Percentiles rank a stretch among this genome's conserved stretches.
phyloP scores from a whole-genome alignment of 1,140 invertebrate genomes.

The Teleopsis dalmanni region DNA sequence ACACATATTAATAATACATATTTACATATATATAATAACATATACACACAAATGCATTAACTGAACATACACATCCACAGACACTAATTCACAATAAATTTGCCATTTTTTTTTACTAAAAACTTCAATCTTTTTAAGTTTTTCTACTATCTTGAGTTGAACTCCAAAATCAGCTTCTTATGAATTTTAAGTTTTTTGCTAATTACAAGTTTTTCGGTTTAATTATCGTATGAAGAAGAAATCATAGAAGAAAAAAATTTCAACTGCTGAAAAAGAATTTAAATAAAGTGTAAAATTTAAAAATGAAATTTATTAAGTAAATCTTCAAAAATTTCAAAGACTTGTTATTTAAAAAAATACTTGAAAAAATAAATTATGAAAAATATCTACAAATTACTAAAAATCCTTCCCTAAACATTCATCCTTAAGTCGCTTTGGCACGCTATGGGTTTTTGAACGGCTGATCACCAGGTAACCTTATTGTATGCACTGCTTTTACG shows the following conservation, averaged over 20 bases:
- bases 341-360: background rate
- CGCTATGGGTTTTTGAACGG: constrained; percentile 47
- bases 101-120: background rate
- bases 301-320: background rate
- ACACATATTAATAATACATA: too few species aligned
- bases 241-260: too few species aligned
- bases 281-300: too few species aligned
- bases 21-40: background rate
- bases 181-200: background rate
- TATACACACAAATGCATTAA: background rate
- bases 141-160: background rate
- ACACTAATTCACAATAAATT: too few species aligned
- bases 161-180: constrained; percentile 3
- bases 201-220: background rate
- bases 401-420: constrained; percentile 4
- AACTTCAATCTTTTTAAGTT: background rate
- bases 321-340: background rate
- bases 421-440: constrained; percentile 50
- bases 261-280: too few species aligned
- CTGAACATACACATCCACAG: too few species aligned
- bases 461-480: constrained; percentile 45
- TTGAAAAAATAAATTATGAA: background rate
- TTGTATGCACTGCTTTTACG: constrained; percentile 41
- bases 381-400: background rate
- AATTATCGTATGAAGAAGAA: background rate